Evolutionary conservation across 2,113 vertebrate genomes (phyloP).

Genomic region (Okapia johnstoni): DNA sequence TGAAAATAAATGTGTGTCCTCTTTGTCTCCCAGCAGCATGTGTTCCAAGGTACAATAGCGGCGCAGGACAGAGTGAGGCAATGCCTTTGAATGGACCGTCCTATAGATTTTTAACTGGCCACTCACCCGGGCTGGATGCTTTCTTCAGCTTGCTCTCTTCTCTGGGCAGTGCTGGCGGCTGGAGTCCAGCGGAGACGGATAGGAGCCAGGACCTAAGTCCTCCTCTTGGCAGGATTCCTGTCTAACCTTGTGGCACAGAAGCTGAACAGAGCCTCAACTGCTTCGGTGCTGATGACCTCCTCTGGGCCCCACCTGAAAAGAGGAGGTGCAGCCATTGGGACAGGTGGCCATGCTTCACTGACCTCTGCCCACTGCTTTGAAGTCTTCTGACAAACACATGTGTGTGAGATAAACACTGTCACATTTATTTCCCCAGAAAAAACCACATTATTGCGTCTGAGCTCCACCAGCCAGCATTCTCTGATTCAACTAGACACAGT

Average conservation of each 20-base stretch:
- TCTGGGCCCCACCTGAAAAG: neutral
- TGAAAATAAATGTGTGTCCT: conserved; percentile 81
- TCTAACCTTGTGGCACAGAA: neutral
- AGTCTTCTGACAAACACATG: conserved; percentile 14
- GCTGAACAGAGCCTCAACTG: neutral
- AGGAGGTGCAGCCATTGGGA: neutral
- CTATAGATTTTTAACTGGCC: conserved; percentile 58
- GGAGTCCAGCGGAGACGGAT: neutral
- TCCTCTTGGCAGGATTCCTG: neutral
- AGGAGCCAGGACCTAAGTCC: conserved; percentile 14
- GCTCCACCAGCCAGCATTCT: neutral
- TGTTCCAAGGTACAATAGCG: conserved; percentile 62
- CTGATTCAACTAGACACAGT: conserved; percentile 3
- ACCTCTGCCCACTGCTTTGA: neutral
- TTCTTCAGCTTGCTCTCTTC: neutral
- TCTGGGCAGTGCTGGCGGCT: neutral
- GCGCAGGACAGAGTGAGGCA: conserved; percentile 55
- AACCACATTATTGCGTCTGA: neutral
- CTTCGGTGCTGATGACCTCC: neutral
- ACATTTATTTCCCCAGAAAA: neutral
- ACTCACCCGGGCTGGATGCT: neutral
- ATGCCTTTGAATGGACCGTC: conserved; percentile 64
- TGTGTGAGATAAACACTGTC: neutral
- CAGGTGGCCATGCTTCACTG: neutral
- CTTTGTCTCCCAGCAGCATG: conserved; percentile 79